Conservation (phyloP, 2,888 invertebrate genomes). For the Mesorhabditis sp. region DNA sequence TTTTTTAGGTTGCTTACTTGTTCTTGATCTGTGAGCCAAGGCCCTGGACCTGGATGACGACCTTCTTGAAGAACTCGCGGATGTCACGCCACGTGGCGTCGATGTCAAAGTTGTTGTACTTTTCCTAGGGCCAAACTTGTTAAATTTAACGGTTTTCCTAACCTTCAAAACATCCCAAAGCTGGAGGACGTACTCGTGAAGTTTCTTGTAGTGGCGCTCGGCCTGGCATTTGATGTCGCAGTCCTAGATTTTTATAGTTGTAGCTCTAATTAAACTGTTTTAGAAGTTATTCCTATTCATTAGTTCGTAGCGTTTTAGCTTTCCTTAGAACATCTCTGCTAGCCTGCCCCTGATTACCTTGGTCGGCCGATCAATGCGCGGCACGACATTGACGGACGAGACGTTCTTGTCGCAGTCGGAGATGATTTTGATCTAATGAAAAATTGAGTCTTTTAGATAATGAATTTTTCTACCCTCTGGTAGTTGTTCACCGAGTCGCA, state of each 20-base stretch:
- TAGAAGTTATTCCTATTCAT: no score
- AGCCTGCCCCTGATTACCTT: constrained; percentile 9
- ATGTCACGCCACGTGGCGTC: constrained; percentile 26
- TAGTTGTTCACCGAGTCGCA: constrained; percentile 38
- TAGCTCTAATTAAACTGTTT: no score
- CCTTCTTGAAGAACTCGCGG: constrained; percentile 26
- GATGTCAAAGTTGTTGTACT: constrained; percentile 34
- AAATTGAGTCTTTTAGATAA: background rate
- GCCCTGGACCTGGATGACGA: constrained; percentile 27
- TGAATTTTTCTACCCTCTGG: constrained; percentile 7
- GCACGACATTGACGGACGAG: constrained; percentile 33
- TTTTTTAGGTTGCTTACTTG: background rate
- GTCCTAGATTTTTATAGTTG: constrained; percentile 19
- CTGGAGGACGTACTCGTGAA: constrained; percentile 44
- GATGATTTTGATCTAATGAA: constrained; percentile 29
- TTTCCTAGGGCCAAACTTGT: constrained; percentile 11
- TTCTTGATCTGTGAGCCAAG: constrained; percentile 22
- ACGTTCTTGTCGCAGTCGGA: constrained; percentile 40
- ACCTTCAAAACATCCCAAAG: constrained; percentile 44
- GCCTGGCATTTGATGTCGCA: constrained; percentile 47
- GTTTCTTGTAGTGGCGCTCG: constrained; percentile 35
- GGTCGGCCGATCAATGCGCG: constrained; percentile 31
- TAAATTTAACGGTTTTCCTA: background rate
- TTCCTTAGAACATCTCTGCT: background rate
- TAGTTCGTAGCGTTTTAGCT: background rate